phyloP scores from a whole-genome alignment of 2,113 vertebrate genomes.

The Probosciger aterrimus region DNA sequence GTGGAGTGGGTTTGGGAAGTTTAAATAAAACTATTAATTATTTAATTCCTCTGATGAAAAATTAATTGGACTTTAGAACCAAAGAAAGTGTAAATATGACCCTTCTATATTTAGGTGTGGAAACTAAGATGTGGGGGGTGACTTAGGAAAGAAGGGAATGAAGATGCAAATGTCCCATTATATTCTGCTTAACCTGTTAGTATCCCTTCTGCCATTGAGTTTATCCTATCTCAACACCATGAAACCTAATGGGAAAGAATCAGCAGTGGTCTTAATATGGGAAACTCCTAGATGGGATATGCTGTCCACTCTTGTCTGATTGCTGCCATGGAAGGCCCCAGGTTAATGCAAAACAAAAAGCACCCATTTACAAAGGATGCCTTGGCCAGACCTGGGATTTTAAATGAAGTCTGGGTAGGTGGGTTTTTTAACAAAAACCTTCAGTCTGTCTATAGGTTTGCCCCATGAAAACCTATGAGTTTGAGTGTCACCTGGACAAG shows the following conservation, averaged over 20 bases:
- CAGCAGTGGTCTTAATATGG: not conserved
- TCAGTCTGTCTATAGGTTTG: rapidly evolving
- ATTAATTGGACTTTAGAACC: slow-evolving; percentile 55
- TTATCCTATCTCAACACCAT: not conserved
- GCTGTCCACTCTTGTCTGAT: not conserved
- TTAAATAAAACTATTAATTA: slow-evolving; percentile 37
- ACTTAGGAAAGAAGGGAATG: not conserved
- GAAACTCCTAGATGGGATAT: not conserved
- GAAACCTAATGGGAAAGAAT: not conserved
- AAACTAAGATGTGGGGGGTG: not conserved
- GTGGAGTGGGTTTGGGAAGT: not conserved
- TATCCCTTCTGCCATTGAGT: not conserved
- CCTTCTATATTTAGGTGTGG: slow-evolving; percentile 19
- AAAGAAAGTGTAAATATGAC: not conserved
- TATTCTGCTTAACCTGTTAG: not conserved
- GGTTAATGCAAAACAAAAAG: not conserved
- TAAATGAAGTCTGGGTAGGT: not conserved
- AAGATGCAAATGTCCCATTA: slow-evolving; percentile 4
- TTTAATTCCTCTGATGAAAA: slow-evolving; percentile 43
- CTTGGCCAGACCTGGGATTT: not conserved
- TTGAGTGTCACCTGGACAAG: not conserved
- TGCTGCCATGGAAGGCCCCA: not conserved
- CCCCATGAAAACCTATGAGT: rapidly evolving
- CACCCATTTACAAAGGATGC: not conserved
- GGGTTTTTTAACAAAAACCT: not conserved